These are phyloP conservation scores for Cylindroiulus punctatus DNA, from an alignment of 2,888 invertebrate genomes.

Conservation along the genomic window DNA sequence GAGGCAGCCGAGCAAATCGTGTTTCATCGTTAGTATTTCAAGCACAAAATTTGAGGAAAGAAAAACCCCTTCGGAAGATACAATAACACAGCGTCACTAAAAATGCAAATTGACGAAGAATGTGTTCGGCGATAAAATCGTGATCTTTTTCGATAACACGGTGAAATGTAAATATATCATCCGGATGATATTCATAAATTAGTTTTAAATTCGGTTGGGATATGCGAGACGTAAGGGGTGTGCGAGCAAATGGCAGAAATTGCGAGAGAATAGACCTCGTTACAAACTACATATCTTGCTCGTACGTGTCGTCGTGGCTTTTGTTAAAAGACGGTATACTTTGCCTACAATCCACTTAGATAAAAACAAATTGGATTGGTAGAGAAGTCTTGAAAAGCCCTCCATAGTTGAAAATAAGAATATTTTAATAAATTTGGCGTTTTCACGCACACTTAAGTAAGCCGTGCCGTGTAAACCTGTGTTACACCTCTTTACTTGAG, in stretches of 20 bases:
- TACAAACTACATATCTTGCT: neutral
- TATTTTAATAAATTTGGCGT: neutral
- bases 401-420: constrained; percentile 11
- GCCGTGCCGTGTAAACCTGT: too few species aligned
- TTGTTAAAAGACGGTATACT: neutral
- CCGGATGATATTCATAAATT: constrained; percentile 39
- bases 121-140: constrained; percentile 36
- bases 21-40: constrained; percentile 28
- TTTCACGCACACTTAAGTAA: too few species aligned
- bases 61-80: neutral
- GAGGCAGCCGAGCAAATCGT: constrained; percentile 10
- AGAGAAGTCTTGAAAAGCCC: neutral
- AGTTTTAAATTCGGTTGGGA: constrained; percentile 12
- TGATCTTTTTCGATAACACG: constrained; percentile 40
- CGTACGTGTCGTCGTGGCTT: neutral
- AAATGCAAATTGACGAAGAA: constrained; percentile 41
- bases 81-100: constrained; percentile 23
- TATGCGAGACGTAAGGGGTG: neutral
- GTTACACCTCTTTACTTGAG: too few species aligned
- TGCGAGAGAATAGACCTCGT: constrained; percentile 35
- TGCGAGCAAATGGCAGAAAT: constrained; percentile 8
- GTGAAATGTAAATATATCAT: constrained; percentile 28
- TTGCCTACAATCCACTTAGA: constrained; percentile 2
- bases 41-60: neutral
- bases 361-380: constrained; percentile 30